Base-by-base conservation (phyloP, 1,140 invertebrate genomes). In the Drosophila carrolli region DNA sequence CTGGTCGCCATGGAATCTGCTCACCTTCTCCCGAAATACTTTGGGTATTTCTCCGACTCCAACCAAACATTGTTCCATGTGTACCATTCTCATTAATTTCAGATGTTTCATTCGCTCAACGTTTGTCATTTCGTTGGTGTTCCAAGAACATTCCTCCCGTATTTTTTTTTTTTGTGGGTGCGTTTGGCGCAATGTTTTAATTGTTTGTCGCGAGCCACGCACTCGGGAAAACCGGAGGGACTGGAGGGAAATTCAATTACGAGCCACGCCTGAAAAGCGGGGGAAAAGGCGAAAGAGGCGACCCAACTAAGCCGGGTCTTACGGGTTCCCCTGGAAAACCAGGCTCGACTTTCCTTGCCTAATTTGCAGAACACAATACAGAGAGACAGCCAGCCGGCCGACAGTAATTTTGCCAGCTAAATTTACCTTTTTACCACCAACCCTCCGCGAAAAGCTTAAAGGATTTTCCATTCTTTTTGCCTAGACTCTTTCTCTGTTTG, bases 181-280 rank as follows among this genome's bases (percentile, higher is more conserved):
- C 73, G 78, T 81, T 80, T 76, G 73, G 67, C 67, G 60, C 59
- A 81, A 77, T 81, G 78, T 76, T 80, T 67, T 83, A 83, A 79
- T 79, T 76, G 75, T 76, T 66, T 67, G 65, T 58, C 58, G 75
- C 65, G 65, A 67, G 38, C 47, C 29, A 14, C 23, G 29, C 44
- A 46, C 29, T 54, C 13, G 44, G 9, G 9, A n/a, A 41, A 50
- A 37, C 11, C 4, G 9, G 5, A 38, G 38, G 51, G 14, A 62
- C 44, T 11, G 55, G 9, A 19, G 50, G 51, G 10, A 79, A 83
- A 83, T 81, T 81, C 77, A 77, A 77, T 77, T 77, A 77, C 62
- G 27, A 44, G 43, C 38, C 46, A 58, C 58, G 70, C 60, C 59
- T 65, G 29, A 62, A 47, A 44, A 16, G 43, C 19, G 23, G 35